Percentiles rank a stretch among this genome's conserved stretches.
Evolutionary conservation across 2,797 vertebrate species (phyloP).

Genomic region (Vultur gryphus): DNA sequence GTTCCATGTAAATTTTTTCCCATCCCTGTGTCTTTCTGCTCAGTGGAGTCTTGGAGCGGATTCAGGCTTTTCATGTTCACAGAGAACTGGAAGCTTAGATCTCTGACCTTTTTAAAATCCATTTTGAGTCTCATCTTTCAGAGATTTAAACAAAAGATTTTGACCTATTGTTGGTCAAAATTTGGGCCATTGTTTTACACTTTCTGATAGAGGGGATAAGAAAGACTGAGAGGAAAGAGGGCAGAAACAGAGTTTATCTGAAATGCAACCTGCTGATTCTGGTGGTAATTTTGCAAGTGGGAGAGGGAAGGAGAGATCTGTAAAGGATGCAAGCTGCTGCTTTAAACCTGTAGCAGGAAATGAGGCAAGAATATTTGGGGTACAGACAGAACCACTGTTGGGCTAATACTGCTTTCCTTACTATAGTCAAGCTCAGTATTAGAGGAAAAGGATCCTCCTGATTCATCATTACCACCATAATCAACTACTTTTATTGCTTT

Average conservation of each 20-base stretch:
- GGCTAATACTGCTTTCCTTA: neutral
- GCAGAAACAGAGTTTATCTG: slow-evolving; percentile 44
- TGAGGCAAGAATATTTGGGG: neutral
- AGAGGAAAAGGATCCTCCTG: neutral
- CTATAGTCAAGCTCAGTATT: neutral
- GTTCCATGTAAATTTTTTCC: slow-evolving; percentile 10
- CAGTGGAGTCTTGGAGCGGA: neutral
- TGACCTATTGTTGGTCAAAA: no score
- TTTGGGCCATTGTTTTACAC: slow-evolving; percentile 64
- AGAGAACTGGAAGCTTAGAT: slow-evolving; percentile 34
- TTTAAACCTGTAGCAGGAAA: neutral
- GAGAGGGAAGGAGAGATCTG: neutral
- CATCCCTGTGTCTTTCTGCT: neutral
- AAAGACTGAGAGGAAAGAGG: neutral
- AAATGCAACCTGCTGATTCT: slow-evolving; percentile 36
- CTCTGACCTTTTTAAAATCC: slow-evolving; percentile 72
- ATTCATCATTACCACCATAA: neutral
- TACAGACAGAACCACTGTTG: neutral
- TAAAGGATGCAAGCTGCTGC: neutral
- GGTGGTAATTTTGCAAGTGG: slow-evolving; percentile 12
- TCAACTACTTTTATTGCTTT: neutral
- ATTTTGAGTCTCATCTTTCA: slow-evolving; percentile 66
- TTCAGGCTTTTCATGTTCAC: slow-evolving; percentile 29
- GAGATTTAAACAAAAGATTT: slow-evolving; percentile 68
- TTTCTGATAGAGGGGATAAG: slow-evolving; percentile 47